Base-by-base conservation (phyloP, 2,888 invertebrate genomes). In the Drosophila nr. perissopoda region DNA sequence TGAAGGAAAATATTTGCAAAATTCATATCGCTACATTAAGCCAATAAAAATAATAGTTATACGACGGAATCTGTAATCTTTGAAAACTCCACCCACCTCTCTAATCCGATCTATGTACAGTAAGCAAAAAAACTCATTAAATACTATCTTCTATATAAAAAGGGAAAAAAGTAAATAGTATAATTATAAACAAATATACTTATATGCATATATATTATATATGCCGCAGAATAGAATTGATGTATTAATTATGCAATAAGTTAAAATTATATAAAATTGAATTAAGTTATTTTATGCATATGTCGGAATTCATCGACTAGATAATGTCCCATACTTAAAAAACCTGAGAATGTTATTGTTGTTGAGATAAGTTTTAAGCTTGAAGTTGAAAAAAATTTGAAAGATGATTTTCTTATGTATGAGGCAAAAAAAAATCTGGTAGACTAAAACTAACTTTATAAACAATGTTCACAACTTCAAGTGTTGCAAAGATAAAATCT, bases 21-120 rank as follows among this genome's bases (percentile, higher is more conserved):
- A 86, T 76, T 83, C 84, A 84, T 87, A 87, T 84, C 87, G 87
- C 31, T 75, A 83, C 65, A 75, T 72, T 80, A 77, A 80, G 76
- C 65, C 56, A 70, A 62, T 65, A 40, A 76, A 61, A 8, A 27
- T 69, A 63, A 70, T 73, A 77, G 38, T 58, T 74, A 66, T 84
- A 73, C 62, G 38, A 76, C 52, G 63, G 57, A 76, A 71, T 56
- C 76, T 75, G 60, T 75, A 70, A 70, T 69, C 74, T 73, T 61
- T 66, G 61, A 71, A 40, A 81, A 78, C 68, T 67, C 75, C 79
- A 75, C 80, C 80, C 80, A 80, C 82, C 82, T 80, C 56, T 69
- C 52, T 63, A 61, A 64, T 57, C 59, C 60, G 59, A 61, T 79
- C 61, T 38, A 38, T 70, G 76, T 79, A 77, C 59, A 79, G 54